Percentiles rank a stretch among this genome's conserved stretches.
These are phyloP conservation scores for Naja naja DNA, from an alignment of 2,113 vertebrate species.

Conservation along the genomic window DNA sequence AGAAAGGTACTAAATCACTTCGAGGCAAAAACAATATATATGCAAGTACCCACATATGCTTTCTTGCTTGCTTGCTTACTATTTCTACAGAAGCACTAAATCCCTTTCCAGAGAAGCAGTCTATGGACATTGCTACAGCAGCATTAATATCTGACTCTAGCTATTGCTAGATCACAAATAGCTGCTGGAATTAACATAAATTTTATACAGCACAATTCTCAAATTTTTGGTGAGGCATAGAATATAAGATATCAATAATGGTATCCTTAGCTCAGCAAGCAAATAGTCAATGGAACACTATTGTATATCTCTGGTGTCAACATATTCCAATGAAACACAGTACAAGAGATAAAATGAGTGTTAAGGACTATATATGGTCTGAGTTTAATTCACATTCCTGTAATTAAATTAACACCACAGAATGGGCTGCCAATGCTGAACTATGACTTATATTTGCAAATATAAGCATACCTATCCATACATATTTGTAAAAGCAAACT, in stretches of 20 bases:
- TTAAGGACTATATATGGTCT: neutral
- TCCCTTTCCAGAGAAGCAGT: neutral
- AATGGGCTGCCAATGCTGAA: neutral
- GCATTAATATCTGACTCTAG: neutral
- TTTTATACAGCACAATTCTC: neutral
- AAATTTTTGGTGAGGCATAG: neutral
- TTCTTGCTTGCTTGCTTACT: neutral
- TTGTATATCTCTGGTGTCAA: neutral
- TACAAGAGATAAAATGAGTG: neutral
- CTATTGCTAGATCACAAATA: neutral
- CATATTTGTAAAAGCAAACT: neutral
- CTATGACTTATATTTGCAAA: neutral
- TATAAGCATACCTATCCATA: neutral
- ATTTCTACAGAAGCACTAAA: neutral
- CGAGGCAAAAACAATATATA: neutral
- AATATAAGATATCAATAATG: neutral
- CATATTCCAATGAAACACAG: neutral
- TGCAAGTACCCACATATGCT: neutral
- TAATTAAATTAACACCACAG: neutral
- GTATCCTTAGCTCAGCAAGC: neutral
- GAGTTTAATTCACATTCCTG: neutral
- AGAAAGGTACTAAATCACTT: neutral
- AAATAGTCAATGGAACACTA: neutral
- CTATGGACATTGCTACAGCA: neutral
- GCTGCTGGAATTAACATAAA: neutral